Evolutionary conservation across 2,888 invertebrate genomes (phyloP), one percentile per base, ranked within the genome.

Genomic region (Stegophylla sp.): DNA sequence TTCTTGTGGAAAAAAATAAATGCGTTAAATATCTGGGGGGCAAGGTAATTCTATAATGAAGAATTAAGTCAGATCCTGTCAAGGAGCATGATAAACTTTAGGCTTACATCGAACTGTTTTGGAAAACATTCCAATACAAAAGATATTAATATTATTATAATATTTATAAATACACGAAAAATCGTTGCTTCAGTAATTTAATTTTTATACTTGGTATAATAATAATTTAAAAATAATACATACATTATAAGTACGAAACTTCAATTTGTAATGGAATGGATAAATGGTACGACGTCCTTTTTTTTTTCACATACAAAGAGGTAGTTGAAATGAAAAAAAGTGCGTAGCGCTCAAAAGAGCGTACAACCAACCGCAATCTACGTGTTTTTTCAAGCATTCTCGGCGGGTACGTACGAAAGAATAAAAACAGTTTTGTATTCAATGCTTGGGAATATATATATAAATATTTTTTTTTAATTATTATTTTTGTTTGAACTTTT

Each of bases 401-500:
- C 26, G 28, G n/a, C n/a, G 17, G 23, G 41, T 41, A 51, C 12
- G n/a, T 10, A 20, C 53, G 13, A 41, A 17, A 53, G 34, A 34
- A 66, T 66, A 13, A 75, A 75, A 73, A 20, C 53, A 17, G 34
- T 51, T 67, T 71, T 71, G 10, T 41, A 71, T 63, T 51, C 13
- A 20, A 23, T 48, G 3, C 23, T 75, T 17, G 12, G 9, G 28
- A 48, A 34, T 63, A 41, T 23, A 63, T n/a, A n/a, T n/a, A n/a
- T n/a, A n/a, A n/a, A n/a, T n/a, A n/a, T n/a, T n/a, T 51, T 59
- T 45, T 17, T 48, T 13, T 45, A 45, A 74, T 74, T 74, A 63
- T 64, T 74, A 48, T 64, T 75, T 75, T 51, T 10, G 23, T 74
- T 75, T 64, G 13, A 75, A 64, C 53, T 53, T 53, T 53, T 41